Conservation (phyloP, 2,888 invertebrate species). For the Dione juno region DNA sequence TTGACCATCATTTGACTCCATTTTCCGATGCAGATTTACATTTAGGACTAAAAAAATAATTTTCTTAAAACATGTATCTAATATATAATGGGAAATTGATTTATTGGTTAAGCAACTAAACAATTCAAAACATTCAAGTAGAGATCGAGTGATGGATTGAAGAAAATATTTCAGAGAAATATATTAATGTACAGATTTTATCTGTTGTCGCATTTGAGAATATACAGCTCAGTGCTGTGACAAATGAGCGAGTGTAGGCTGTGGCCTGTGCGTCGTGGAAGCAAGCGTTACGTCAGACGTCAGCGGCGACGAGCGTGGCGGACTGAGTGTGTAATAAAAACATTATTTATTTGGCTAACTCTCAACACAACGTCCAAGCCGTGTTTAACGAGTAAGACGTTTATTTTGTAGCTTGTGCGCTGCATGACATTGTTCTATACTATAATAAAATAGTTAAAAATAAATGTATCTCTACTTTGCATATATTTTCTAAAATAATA, state of each 20-base stretch:
- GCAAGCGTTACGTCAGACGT: constrained; percentile 26
- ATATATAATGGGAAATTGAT: background rate
- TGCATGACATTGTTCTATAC: background rate
- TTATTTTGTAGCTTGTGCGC: constrained; percentile 12
- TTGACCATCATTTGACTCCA: too few relatives aligned
- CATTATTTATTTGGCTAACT: constrained; percentile 32
- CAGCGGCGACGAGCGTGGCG: constrained; percentile 27
- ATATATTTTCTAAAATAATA: too few relatives aligned
- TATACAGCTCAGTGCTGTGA: constrained; percentile 23
- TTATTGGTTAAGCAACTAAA: background rate
- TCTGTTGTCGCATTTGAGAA: constrained; percentile 19
- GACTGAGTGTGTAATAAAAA: constrained; percentile 27
- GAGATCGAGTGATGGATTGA: constrained; percentile 17
- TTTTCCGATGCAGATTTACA: too few relatives aligned
- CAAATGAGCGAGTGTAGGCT: constrained; percentile 29
- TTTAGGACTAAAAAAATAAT: too few relatives aligned
- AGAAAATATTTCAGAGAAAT: constrained; percentile 22
- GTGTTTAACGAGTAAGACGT: constrained; percentile 22
- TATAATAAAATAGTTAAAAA: too few relatives aligned
- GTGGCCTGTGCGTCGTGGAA: constrained; percentile 19
- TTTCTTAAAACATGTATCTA: too few relatives aligned
- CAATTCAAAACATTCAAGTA: background rate
- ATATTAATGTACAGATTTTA: constrained; percentile 31
- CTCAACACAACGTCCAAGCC: constrained; percentile 25
- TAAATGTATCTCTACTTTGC: too few relatives aligned